Evolutionary conservation across 2,113 vertebrate genomes (phyloP), one percentile per base, ranked within the genome.

Genomic region (Montifringilla adamsi): DNA sequence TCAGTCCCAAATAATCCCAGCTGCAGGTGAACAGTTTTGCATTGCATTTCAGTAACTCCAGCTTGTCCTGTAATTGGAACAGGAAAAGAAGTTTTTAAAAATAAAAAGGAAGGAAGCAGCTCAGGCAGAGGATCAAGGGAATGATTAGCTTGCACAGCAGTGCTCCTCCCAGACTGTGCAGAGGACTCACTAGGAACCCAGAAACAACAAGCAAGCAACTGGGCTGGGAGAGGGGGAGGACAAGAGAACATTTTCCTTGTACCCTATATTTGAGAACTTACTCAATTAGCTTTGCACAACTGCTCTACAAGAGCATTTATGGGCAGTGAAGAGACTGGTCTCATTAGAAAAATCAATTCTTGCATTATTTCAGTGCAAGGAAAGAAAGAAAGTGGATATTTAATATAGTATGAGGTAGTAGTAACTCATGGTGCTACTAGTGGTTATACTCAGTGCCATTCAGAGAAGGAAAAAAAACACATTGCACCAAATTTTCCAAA

Each of bases 401-500:
- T 80, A 56, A 91, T 74, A 52, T 33, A 74, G 52, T 24, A 47
- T 70, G 68, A 89, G 47, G 31, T 75, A 94, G 83, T 80, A 94
- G 95, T 93, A 97, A 78, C 52, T 95, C 68, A 43, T 46, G 77
- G 85, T 96, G 85, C 88, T 96, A 94, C 93, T 93, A 96, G 79
- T 75, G 81, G 76, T 67, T 87, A 60, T 84, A 60, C 83, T 68
- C 30, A 74, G 49, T 84, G 76, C 86, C 93, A 90, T 96, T 95
- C 86, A 96, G 83, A 88, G 90, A 89, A 75, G 66, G 76, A 68
- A 64, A 53, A 75, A 81, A 88, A 96, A 92, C 86, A 84, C 47
- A 53, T 83, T 92, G 93, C 90, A 96, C 88, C 49, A 63, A 90
- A 67, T 74, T 55, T 84, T 93, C 88, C 50, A 11, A 94, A 95